A percentile compares a stretch with the other conserved stretches of the same genome.
Evolutionary conservation across 1,140 invertebrate species (phyloP).

Genomic region (Oryzaephilus surinamensis): DNA sequence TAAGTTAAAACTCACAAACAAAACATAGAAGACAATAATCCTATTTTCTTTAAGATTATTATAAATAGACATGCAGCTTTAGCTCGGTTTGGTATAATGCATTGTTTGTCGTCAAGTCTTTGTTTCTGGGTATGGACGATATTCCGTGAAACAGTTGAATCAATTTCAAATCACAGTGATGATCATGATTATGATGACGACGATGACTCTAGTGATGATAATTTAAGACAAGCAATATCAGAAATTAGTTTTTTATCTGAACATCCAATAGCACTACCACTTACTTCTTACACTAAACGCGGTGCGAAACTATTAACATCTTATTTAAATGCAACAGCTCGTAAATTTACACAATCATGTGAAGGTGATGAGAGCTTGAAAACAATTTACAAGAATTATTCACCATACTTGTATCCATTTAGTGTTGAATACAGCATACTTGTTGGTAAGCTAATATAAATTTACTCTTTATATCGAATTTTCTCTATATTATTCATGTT

Average conservation of each 20-base stretch:
- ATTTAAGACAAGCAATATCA: constrained; percentile 5
- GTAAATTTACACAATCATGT: constrained; percentile 26
- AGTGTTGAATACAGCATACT: constrained; percentile 64
- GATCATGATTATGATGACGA: constrained; percentile 7
- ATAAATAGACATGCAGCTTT: constrained; percentile 47
- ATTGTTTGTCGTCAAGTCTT: constrained; percentile 58
- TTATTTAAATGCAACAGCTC: constrained; percentile 16
- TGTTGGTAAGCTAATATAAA: constrained; percentile 47
- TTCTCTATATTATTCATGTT: constrained; percentile 1
- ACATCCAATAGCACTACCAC: constrained; percentile 20
- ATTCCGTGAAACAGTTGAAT: constrained; percentile 54
- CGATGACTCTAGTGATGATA: constrained; percentile 2
- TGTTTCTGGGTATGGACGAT: constrained; percentile 67
- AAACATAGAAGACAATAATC: background rate
- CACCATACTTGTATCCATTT: constrained; percentile 63
- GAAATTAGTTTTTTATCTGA: constrained; percentile 4
- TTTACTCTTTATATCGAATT: background rate
- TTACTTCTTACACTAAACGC: constrained; percentile 26
- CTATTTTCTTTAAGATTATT: constrained; percentile 46
- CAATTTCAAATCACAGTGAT: constrained; percentile 30
- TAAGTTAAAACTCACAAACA: constrained; percentile 32
- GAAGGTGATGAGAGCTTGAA: constrained; percentile 34
- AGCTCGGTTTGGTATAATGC: constrained; percentile 61
- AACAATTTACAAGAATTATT: constrained; percentile 45
- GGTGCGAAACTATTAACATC: constrained; percentile 16